Conservation (phyloP, 1,140 invertebrate species). For the Hermetia illucens region DNA sequence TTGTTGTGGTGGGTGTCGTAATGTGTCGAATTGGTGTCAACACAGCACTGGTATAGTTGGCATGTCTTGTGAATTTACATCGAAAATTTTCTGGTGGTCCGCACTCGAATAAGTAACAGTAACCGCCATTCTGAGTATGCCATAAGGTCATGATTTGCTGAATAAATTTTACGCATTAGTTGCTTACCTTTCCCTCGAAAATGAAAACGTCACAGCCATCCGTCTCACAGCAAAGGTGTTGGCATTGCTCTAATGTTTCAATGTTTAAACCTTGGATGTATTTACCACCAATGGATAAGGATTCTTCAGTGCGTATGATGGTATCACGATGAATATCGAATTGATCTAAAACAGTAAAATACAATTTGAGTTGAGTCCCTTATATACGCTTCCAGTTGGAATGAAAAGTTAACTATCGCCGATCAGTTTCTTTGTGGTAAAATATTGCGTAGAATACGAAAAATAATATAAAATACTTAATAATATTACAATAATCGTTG, state of each 20-base stretch:
- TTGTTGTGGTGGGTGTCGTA: slow-evolving; percentile 11
- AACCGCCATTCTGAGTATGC: slow-evolving; percentile 55
- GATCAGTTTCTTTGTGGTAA: no score
- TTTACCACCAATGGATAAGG: slow-evolving; percentile 69
- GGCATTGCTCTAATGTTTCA: slow-evolving; percentile 61
- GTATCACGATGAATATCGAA: slow-evolving; percentile 78
- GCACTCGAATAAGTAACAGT: slow-evolving; percentile 86
- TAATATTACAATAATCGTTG: no score
- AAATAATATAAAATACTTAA: no score
- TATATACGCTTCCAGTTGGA: no score
- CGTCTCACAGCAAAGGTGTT: slow-evolving; percentile 74
- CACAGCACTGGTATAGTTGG: slow-evolving; percentile 78
- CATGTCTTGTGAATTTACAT: slow-evolving; percentile 81
- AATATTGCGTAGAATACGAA: no score
- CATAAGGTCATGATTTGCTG: slow-evolving; percentile 7
- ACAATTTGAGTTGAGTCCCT: no score
- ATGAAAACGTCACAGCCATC: slow-evolving; percentile 80
- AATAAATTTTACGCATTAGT: no score
- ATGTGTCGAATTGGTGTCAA: slow-evolving; percentile 34
- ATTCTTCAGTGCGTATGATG: slow-evolving; percentile 83
- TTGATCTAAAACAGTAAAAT: no score
- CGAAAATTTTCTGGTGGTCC: slow-evolving; percentile 76
- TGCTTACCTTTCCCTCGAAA: slow-evolving; percentile 82
- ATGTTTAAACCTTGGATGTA: slow-evolving; percentile 76
- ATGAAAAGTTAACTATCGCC: no score